A percentile compares a stretch with the other conserved stretches of the same genome.
Evolutionary conservation across 2,888 invertebrate species (phyloP).

Genomic region (Stenurella melanura): DNA sequence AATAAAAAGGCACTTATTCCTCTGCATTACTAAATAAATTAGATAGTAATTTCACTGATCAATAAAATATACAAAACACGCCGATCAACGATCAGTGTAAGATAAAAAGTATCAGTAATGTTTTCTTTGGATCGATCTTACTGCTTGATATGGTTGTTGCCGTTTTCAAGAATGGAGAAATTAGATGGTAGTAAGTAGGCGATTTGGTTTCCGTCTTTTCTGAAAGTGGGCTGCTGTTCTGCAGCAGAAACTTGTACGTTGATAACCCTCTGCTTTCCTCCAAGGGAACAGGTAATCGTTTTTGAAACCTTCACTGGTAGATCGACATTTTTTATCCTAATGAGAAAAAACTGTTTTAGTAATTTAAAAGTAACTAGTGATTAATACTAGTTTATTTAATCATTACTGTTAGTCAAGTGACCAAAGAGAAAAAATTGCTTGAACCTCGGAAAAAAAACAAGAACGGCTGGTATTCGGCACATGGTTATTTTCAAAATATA

Average conservation of each 20-base stretch:
- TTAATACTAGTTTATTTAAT: too few species aligned
- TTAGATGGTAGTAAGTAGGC: slow-evolving; percentile 75
- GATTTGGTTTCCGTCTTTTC: slow-evolving; percentile 76
- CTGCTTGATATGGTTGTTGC: slow-evolving; percentile 69
- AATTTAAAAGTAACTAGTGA: background rate
- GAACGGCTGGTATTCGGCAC: too few species aligned
- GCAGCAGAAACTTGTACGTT: slow-evolving; percentile 78
- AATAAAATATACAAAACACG: slow-evolving; percentile 23
- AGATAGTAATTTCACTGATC: slow-evolving; percentile 10
- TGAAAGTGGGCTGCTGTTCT: slow-evolving; percentile 74
- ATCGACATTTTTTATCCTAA: slow-evolving; percentile 82
- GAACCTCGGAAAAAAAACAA: too few species aligned
- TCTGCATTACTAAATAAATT: slow-evolving; percentile 15
- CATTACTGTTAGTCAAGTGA: too few species aligned
- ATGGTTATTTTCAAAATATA: too few species aligned
- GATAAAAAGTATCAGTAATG: slow-evolving; percentile 1
- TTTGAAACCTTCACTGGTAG: slow-evolving; percentile 84
- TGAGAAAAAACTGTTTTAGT: slow-evolving; percentile 47
- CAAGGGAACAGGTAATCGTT: slow-evolving; percentile 88
- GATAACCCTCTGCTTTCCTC: slow-evolving; percentile 83
- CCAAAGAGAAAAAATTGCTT: too few species aligned
- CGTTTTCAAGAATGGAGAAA: slow-evolving; percentile 73
- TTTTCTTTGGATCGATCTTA: slow-evolving; percentile 41
- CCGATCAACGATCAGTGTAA: background rate
- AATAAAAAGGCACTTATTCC: slow-evolving; percentile 29